phyloP scores from a whole-genome alignment of 2,113 vertebrate genomes.

The Cebidichthys violaceus region DNA sequence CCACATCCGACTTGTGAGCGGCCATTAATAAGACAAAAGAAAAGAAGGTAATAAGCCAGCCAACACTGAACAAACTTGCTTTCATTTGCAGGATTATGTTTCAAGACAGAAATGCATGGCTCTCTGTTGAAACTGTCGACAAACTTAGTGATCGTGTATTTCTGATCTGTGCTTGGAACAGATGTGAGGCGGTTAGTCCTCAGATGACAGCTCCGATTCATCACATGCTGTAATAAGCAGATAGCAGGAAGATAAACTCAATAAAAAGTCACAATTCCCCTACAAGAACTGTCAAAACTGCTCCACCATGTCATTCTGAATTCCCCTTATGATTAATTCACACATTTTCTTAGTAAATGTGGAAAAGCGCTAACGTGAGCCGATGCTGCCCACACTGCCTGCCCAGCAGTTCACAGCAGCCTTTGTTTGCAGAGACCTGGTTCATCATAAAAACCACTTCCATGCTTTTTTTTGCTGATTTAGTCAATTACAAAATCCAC shows the following conservation, averaged over 20 bases:
- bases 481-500: conserved; percentile 74
- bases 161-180: neutral
- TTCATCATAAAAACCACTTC: conserved; percentile 77
- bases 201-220: neutral
- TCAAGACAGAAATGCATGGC: neutral
- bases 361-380: conserved; percentile 49
- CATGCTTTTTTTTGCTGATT: conserved; percentile 80
- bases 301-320: conserved; percentile 12
- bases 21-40: conserved; percentile 2
- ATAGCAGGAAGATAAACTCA: neutral
- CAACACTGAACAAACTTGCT: neutral
- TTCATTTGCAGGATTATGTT: conserved; percentile 14
- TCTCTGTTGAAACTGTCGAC: neutral
- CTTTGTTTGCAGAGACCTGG: conserved; percentile 74
- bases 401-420: conserved; percentile 69
- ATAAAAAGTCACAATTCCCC: conserved; percentile 7
- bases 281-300: neutral
- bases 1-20: neutral
- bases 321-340: conserved; percentile 15
- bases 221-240: neutral
- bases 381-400: conserved; percentile 66
- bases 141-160: neutral
- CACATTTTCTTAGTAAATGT: conserved; percentile 52
- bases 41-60: conserved; percentile 3
- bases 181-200: conserved; percentile 11